These are phyloP conservation scores for Mycteria americana DNA, from an alignment of 2,797 vertebrate genomes.

Conservation along the genomic window DNA sequence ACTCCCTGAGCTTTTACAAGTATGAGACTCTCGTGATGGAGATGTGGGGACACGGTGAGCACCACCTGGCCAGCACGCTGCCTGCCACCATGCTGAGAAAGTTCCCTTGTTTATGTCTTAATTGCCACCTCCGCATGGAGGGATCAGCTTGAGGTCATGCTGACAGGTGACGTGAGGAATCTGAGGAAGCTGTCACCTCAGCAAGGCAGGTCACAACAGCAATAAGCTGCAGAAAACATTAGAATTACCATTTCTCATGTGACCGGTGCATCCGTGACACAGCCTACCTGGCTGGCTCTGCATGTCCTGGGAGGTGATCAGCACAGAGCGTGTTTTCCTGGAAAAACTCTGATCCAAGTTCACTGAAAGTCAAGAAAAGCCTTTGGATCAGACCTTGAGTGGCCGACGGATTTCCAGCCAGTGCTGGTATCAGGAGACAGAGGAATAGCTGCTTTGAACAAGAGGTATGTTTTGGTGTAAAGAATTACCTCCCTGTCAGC, in stretches of 20 bases:
- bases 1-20: neutral
- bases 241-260: neutral
- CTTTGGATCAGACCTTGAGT: neutral
- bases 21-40: fast-evolving
- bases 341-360: neutral
- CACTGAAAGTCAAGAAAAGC: neutral
- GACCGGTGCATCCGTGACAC: neutral
- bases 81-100: neutral
- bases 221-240: neutral
- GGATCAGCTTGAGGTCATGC: constrained; percentile 25
- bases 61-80: neutral
- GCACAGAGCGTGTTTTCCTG: neutral
- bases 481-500: neutral
- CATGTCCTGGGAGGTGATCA: neutral
- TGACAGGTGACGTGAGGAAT: constrained; percentile 8
- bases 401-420: neutral
- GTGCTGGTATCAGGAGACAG: neutral
- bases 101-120: constrained; percentile 18
- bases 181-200: neutral
- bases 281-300: neutral
- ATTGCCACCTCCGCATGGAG: neutral
- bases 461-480: neutral
- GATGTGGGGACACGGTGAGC: neutral
- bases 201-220: neutral
- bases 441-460: neutral